These are phyloP conservation scores for Ericerus pela DNA, from an alignment of 1,140 invertebrate species.

Conservation along the genomic window DNA sequence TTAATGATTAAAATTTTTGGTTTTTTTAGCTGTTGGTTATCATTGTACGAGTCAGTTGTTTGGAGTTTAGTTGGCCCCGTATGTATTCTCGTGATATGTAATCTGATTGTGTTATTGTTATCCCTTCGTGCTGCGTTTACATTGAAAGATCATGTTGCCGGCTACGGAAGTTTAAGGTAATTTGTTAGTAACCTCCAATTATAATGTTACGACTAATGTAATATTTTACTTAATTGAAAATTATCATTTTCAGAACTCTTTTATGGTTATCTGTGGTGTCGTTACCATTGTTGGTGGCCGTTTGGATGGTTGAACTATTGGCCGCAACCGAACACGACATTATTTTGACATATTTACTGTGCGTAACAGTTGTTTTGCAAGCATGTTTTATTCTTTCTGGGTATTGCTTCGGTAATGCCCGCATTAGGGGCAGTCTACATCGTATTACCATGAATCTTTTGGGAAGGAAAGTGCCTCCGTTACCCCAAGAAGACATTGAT, in stretches of 20 bases:
- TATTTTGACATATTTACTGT: constrained; percentile 54
- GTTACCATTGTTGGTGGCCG: constrained; percentile 55
- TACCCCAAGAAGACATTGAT: constrained; percentile 34
- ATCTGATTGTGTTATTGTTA: constrained; percentile 63
- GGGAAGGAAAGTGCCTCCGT: constrained; percentile 67
- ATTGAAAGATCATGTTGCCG: constrained; percentile 73
- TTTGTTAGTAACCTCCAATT: not conserved
- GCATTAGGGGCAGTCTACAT: constrained; percentile 53
- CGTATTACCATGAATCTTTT: constrained; percentile 50
- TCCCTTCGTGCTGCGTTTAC: constrained; percentile 80
- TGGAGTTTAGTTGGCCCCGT: constrained; percentile 83
- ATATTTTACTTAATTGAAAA: not conserved
- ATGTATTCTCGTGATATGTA: constrained; percentile 54
- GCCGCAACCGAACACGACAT: constrained; percentile 60
- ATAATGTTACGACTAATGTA: not conserved
- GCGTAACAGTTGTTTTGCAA: constrained; percentile 50
- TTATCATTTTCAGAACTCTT: constrained; percentile 45
- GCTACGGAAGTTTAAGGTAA: constrained; percentile 73
- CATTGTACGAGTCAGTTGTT: constrained; percentile 75
- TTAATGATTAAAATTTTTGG: constrained; percentile 18
- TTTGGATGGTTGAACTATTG: constrained; percentile 66
- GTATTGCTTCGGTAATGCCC: constrained; percentile 66
- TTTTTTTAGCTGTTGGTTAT: constrained; percentile 79
- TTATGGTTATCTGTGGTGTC: constrained; percentile 70
- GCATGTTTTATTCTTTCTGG: constrained; percentile 62